Evolutionary conservation across 2,113 vertebrate genomes (phyloP), one percentile per base, ranked within the genome.

Genomic region (Phoenicopterus ruber): DNA sequence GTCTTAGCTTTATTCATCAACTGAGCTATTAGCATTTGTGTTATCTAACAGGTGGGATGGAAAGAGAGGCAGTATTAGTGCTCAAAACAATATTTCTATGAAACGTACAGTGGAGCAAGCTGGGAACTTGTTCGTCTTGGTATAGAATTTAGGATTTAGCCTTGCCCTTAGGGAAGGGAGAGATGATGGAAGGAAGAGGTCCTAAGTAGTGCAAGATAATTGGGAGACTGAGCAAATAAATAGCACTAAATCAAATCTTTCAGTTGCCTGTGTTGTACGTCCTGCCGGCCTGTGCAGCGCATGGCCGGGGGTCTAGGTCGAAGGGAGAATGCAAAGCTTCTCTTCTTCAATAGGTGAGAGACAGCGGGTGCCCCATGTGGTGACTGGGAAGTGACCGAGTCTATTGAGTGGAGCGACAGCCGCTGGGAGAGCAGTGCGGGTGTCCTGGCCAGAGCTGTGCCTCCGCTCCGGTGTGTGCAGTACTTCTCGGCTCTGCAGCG

Each of bases 331-430:
- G 32, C 36, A 70, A 42, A 85, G 29, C 49, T 63, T 26, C 54
- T 49, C 3, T 38, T 91, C 62, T 21, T 77, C 28, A 54, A 2
- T 31, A 69, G 59, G 58, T 40, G 44, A 46, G 63, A 42, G 72
- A 18, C 28, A 31, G 9, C 0, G 0, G 9, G 18, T 76, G 26
- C 31, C 55, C 42, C 6, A 11, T 17, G 13, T 40, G 44, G 29
- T 49, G 44, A 47, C 44, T 77, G 50, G 76, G 50, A 71, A 25
- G 65, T 7, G 63, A 11, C 38, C 2, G 17, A 46, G 38, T 36
- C 65, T 87, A 22, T 32, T 55, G 40, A 18, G 25, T 14, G 42
- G 42, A 76, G 31, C 3, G 11, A n/a, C 13, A 69, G 2, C 24
- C 2, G 7, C 47, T 69, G 5, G 49, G 29, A 79, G 24, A 29